Conservation (phyloP, 2,888 invertebrate genomes). For the Dynastes maya region DNA sequence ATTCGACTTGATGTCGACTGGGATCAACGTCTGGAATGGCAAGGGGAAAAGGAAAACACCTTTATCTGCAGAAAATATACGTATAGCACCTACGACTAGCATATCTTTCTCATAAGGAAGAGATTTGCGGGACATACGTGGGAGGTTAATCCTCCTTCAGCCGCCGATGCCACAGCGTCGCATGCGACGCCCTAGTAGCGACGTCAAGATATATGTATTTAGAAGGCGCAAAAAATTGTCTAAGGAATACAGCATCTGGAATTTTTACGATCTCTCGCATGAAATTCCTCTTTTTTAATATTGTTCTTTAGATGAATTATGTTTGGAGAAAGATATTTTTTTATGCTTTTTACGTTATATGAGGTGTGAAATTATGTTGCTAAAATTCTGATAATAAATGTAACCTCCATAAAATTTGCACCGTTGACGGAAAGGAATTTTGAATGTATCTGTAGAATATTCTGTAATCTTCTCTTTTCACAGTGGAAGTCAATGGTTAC, state of each 20-base stretch:
- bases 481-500: conserved; percentile 80
- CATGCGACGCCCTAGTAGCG: too few species aligned
- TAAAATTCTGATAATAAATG: neutral
- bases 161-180: neutral
- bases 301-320: too few species aligned
- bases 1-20: conserved; percentile 13
- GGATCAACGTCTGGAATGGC: neutral
- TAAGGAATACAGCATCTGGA: too few species aligned
- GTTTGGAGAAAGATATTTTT: too few species aligned
- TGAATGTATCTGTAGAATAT: neutral
- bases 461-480: conserved; percentile 59
- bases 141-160: conserved; percentile 1
- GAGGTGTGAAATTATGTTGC: too few species aligned
- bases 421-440: too few species aligned
- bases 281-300: too few species aligned
- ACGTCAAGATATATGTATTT: too few species aligned
- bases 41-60: neutral
- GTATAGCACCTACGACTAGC: neutral
- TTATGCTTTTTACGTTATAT: too few species aligned
- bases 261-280: too few species aligned
- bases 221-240: too few species aligned
- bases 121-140: conserved; percentile 1
- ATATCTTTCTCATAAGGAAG: neutral
- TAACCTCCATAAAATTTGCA: neutral
- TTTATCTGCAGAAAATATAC: neutral